These are phyloP conservation scores for Hemicrepidius hirtus DNA, from an alignment of 2,888 invertebrate genomes.

Conservation along the genomic window DNA sequence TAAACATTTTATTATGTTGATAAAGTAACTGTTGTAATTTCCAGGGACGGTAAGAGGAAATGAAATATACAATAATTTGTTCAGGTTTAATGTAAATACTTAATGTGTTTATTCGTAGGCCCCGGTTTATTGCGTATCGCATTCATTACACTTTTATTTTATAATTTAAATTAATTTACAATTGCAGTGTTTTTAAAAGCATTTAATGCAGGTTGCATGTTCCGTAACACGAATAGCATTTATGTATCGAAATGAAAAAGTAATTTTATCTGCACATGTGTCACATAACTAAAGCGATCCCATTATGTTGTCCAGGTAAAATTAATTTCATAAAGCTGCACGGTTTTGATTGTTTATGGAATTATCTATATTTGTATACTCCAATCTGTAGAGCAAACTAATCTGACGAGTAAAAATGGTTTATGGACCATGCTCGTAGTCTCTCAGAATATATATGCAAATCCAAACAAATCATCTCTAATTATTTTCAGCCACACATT, in stretches of 20 bases:
- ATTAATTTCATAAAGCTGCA: constrained; percentile 28
- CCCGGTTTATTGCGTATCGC: no score
- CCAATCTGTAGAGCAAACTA: constrained; percentile 22
- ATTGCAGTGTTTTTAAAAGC: neutral
- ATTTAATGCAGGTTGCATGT: constrained; percentile 26
- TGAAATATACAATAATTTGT: no score
- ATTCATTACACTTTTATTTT: no score
- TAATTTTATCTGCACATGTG: constrained; percentile 30
- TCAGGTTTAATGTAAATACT: neutral
- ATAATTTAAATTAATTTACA: neutral
- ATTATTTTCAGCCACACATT: constrained; percentile 33
- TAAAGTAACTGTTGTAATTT: no score
- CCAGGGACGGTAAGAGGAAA: no score
- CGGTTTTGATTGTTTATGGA: constrained; percentile 34
- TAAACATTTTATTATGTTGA: no score
- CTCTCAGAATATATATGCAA: constrained; percentile 29
- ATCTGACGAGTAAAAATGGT: constrained; percentile 35
- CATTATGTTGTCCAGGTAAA: constrained; percentile 32
- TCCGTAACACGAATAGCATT: neutral
- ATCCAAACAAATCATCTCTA: constrained; percentile 24
- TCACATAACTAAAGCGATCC: constrained; percentile 25
- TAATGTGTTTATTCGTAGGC: neutral
- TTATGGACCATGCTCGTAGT: constrained; percentile 31
- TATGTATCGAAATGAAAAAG: constrained; percentile 30
- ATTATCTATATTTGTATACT: constrained; percentile 16